phyloP scores from a whole-genome alignment of 2,888 invertebrate genomes.

The Microctonus aethiopoides region DNA sequence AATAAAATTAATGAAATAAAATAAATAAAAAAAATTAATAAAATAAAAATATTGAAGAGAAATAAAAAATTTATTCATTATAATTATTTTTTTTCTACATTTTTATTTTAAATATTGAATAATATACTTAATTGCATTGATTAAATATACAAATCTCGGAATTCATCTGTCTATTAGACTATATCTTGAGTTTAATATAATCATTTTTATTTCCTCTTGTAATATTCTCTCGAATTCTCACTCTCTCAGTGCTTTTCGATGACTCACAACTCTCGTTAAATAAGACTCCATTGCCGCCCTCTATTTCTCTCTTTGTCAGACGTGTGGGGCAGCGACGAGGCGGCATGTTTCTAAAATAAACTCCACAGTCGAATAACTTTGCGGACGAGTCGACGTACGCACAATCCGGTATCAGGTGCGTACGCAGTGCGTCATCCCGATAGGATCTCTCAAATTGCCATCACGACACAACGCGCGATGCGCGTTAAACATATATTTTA shows the following conservation, averaged over 20 bases:
- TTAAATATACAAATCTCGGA: too few species aligned
- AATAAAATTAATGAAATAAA: too few species aligned
- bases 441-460: conserved; percentile 59
- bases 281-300: conserved; percentile 19
- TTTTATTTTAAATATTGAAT: too few species aligned
- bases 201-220: conserved; percentile 15
- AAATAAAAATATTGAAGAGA: too few species aligned
- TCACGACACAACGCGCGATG: conserved; percentile 11
- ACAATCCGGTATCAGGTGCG: conserved; percentile 62
- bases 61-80: too few species aligned
- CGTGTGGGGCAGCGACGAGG: conserved; percentile 35
- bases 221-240: neutral
- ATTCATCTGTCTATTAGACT: too few species aligned
- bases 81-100: too few species aligned
- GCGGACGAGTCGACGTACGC: conserved; percentile 40
- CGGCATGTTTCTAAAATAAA: conserved; percentile 59
- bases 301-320: conserved; percentile 26
- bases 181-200: neutral
- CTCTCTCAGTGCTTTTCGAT: conserved; percentile 5
- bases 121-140: too few species aligned
- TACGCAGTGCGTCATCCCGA: conserved; percentile 65
- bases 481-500: conserved; percentile 28
- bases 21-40: too few species aligned
- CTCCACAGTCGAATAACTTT: conserved; percentile 54
- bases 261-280: conserved; percentile 24